Base-by-base conservation (phyloP, 2,797 vertebrate genomes). In the Lepilemur septentrionalis region DNA sequence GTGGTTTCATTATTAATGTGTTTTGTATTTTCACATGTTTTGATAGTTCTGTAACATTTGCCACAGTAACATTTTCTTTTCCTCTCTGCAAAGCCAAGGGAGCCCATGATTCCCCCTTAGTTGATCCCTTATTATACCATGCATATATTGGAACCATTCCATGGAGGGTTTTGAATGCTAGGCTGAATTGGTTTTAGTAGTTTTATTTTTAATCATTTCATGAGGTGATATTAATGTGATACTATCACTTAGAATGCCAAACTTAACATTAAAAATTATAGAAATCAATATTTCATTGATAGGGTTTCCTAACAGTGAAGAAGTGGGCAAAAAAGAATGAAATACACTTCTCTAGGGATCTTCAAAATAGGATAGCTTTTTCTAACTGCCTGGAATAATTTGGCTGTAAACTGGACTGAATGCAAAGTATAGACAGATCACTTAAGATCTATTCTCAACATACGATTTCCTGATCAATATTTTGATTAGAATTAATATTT, bases 231-330 rank as follows among this genome's bases (percentile, higher is more conserved):
- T 65, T 73, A 72, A 81, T 43, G 23, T n/a, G 35, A 79, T 76
- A 63, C 20, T 84, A 88, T 48, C 32, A 89, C 17, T 75, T 81
- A 43, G 38, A 73, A 73, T 32, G n/a, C 15, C 59, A 92, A 84
- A 94, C 15, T 52, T 80, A 94, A 85, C 91, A 72, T 61, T 91
- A 93, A 92, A 84, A 61, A 89, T 84, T 70, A 65, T 48, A 76
- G 23, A 80, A 83, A 63, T 23, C 32, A 84, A 50, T 28, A 72
- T 18, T 69, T n/a, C 38, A 35, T 22, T 32, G 32, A 25, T 20
- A 87, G 43, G 18, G 32, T 18, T 78, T 87, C 38, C 52, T 87
- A 87, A 83, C 50, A 61, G 52, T 46, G 32, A 91, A 82, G 30
- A 91, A 91, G 48, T 72, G 46, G 35, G 15, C 61, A 88, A 83